Evolutionary conservation across 2,113 vertebrate genomes (phyloP).

Genomic region (Mustela lutreola): DNA sequence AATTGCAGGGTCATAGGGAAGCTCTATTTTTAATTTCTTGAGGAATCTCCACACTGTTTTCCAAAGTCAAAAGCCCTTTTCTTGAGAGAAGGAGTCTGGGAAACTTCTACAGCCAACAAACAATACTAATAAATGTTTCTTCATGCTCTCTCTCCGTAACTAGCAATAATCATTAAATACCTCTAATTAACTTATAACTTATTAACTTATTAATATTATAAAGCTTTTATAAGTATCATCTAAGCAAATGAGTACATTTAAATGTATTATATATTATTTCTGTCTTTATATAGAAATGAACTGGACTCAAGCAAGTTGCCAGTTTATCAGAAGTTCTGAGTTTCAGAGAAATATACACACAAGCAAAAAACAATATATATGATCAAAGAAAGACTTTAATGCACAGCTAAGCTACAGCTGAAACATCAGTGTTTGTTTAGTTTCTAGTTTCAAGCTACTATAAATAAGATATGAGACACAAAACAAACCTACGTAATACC

Average conservation of each 20-base stretch:
- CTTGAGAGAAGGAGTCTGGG: not conserved
- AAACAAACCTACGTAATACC: conserved; percentile 89
- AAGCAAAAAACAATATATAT: conserved; percentile 79
- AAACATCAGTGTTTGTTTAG: conserved; percentile 81
- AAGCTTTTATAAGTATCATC: conserved; percentile 40
- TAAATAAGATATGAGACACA: conserved; percentile 84
- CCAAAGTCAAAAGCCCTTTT: not conserved
- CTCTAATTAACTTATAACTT: conserved; percentile 42
- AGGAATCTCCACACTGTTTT: too few species aligned
- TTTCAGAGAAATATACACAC: conserved; percentile 59
- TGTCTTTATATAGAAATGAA: conserved; percentile 33
- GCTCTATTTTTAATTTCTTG: too few species aligned
- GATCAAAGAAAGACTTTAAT: conserved; percentile 72
- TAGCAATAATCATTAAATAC: conserved; percentile 11
- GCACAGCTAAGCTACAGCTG: conserved; percentile 69
- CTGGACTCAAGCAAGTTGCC: conserved; percentile 1
- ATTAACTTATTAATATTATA: not conserved
- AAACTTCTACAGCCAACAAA: conserved; percentile 46
- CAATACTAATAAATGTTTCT: not conserved
- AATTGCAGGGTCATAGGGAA: too few species aligned
- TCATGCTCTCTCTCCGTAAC: conserved; percentile 5
- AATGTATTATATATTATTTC: not conserved
- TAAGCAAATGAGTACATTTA: conserved; percentile 45
- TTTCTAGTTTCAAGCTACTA: conserved; percentile 82
- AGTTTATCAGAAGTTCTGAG: not conserved